A percentile compares a stretch with the other conserved stretches of the same genome.
Conservation (phyloP, 1,140 invertebrate genomes). For the Brachionus paranguensis region DNA sequence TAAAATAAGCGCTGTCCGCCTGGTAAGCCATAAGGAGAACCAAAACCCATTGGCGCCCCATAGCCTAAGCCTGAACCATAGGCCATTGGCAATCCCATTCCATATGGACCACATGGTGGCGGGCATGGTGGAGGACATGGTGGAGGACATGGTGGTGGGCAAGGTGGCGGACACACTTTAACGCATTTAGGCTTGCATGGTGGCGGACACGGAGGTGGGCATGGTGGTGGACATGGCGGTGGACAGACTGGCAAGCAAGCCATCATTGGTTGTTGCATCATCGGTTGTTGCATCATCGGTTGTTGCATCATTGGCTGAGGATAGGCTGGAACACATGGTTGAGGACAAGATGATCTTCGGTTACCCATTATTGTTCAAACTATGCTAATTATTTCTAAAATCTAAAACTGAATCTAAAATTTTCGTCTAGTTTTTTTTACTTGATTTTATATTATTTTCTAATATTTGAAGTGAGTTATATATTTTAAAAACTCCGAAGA, state of each 20-base stretch:
- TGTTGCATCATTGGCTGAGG: neutral
- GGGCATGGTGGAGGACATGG: slow-evolving; percentile 8
- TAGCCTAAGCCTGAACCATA: neutral
- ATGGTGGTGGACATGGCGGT: slow-evolving; percentile 2
- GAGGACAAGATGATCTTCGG: slow-evolving; percentile 6
- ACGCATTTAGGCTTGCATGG: neutral
- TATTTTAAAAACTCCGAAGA: neutral
- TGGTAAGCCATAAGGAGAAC: neutral
- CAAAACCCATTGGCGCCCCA: neutral
- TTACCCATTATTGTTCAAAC: slow-evolving; percentile 7
- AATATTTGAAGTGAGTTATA: slow-evolving; percentile 23
- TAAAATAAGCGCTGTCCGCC: neutral
- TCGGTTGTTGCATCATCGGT: neutral
- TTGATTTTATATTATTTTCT: slow-evolving; percentile 2
- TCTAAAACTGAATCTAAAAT: neutral
- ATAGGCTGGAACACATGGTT: slow-evolving; percentile 6
- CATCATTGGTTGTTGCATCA: neutral
- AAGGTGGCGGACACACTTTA: neutral
- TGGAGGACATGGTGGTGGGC: neutral
- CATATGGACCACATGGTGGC: neutral
- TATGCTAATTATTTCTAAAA: neutral
- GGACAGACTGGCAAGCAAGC: neutral
- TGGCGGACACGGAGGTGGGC: neutral
- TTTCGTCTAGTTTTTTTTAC: neutral
- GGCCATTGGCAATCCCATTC: neutral